phyloP scores from a whole-genome alignment of 2,113 vertebrate species.

The Bubalus kerabau region DNA sequence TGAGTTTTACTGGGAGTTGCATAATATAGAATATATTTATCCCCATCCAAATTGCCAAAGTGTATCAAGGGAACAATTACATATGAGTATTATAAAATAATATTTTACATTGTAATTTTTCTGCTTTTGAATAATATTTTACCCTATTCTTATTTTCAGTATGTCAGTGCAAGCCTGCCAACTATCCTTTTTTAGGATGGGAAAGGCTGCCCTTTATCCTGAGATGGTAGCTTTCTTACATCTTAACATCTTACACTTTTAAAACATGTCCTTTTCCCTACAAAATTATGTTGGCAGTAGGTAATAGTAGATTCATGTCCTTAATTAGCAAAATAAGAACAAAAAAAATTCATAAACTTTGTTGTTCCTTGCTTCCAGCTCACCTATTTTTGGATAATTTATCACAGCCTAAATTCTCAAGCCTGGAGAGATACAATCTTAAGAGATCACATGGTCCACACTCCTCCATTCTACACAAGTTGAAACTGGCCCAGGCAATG shows the following conservation, averaged over 20 bases:
- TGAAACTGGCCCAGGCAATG: background rate
- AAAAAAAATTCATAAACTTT: background rate
- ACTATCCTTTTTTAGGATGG: background rate
- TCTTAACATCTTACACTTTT: background rate
- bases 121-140: constrained; percentile 8
- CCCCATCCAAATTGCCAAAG: background rate
- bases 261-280: background rate
- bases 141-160: background rate
- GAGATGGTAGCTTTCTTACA: background rate
- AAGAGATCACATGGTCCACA: background rate
- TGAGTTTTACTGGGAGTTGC: background rate
- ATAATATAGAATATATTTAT: background rate
- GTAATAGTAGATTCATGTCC: background rate
- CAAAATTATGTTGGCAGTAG: background rate
- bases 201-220: background rate
- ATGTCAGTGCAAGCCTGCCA: background rate
- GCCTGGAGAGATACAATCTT: background rate
- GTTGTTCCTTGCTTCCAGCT: background rate
- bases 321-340: background rate
- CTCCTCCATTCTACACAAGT: background rate
- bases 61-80: background rate
- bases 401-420: background rate
- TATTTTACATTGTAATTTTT: background rate
- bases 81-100: background rate
- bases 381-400: background rate